A percentile compares a stretch with the other conserved stretches of the same genome.
phyloP scores from a whole-genome alignment of 1,140 invertebrate genomes.

The Berghia stephanieae region DNA sequence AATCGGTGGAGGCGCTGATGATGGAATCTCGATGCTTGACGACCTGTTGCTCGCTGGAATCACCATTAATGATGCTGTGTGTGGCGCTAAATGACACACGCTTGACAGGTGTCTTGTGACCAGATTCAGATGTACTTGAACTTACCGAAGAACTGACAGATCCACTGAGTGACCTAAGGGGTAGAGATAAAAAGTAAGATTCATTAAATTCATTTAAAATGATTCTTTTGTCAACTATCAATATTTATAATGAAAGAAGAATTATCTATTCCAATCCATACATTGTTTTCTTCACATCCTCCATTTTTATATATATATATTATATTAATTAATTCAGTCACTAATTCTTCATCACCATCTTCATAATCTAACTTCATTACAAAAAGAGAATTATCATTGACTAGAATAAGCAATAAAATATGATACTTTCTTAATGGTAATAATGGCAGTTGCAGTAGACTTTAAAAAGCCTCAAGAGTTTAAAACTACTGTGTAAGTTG shows the following conservation, averaged over 20 bases:
- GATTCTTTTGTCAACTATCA: background rate
- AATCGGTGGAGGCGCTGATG: conserved; percentile 61
- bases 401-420: too few relatives aligned
- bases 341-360: too few relatives aligned
- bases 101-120: conserved; percentile 56
- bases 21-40: conserved; percentile 59
- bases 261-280: background rate
- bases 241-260: background rate
- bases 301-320: too few relatives aligned
- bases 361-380: too few relatives aligned
- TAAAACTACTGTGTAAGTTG: too few relatives aligned
- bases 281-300: too few relatives aligned
- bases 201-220: too few relatives aligned
- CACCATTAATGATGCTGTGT: conserved; percentile 59
- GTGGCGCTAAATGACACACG: conserved; percentile 62
- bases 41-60: conserved; percentile 49
- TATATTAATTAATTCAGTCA: too few relatives aligned
- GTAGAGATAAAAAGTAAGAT: background rate
- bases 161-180: conserved; percentile 24
- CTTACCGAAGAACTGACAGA: conserved; percentile 18
- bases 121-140: conserved; percentile 13
- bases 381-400: too few relatives aligned
- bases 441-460: too few relatives aligned
- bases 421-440: too few relatives aligned
- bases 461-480: too few relatives aligned